Conservation (phyloP, 2,797 vertebrate genomes). For the Cephalopachus bancanus region DNA sequence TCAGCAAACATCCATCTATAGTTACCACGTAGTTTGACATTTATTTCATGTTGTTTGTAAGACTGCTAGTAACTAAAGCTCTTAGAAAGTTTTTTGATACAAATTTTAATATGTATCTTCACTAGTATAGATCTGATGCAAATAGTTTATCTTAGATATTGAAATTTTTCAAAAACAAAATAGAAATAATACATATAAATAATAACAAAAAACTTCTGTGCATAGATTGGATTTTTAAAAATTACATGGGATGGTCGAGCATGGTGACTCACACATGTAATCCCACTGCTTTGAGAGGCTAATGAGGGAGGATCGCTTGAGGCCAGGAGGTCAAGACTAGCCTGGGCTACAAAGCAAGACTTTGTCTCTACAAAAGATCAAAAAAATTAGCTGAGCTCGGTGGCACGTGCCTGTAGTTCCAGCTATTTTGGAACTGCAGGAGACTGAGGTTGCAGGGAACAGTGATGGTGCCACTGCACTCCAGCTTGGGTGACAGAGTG, state of each 20-base stretch:
- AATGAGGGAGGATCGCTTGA: too few species aligned
- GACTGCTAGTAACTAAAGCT: not conserved
- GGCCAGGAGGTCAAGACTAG: too few species aligned
- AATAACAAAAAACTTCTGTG: not conserved
- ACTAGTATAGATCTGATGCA: not conserved
- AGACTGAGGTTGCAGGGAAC: too few species aligned
- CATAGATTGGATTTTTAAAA: not conserved
- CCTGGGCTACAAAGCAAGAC: too few species aligned
- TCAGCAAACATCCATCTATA: not conserved
- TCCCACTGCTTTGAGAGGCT: too few species aligned
- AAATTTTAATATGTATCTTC: not conserved
- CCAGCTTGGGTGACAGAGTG: too few species aligned
- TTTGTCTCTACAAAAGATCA: too few species aligned
- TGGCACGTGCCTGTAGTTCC: too few species aligned
- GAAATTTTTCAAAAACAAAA: not conserved
- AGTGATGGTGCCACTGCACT: too few species aligned
- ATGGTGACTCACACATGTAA: too few species aligned
- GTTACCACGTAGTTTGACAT: not conserved
- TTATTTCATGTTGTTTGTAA: constrained; percentile 18
- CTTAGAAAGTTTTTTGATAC: not conserved
- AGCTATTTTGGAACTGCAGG: too few species aligned
- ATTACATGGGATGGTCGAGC: not conserved
- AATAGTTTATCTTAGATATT: not conserved
- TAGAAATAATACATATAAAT: not conserved
- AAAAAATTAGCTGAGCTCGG: too few species aligned